Evolutionary conservation across 2,797 vertebrate genomes (phyloP).

Genomic region (Phoeniculus purpureus): DNA sequence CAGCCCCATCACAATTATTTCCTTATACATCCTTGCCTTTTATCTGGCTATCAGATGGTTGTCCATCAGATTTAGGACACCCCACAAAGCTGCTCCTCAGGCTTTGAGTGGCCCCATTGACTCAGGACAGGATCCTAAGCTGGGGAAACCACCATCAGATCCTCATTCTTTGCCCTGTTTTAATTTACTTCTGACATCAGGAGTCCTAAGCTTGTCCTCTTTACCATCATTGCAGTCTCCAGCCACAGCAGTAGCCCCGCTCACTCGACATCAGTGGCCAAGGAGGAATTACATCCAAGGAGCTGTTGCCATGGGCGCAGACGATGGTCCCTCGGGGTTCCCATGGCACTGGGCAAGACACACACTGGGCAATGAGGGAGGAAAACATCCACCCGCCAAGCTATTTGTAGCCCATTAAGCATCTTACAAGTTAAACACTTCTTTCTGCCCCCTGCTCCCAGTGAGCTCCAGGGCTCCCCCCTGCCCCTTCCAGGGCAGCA

Average conservation of each 20-base stretch:
- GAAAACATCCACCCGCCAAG: conserved; percentile 16
- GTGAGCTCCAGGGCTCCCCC: background rate
- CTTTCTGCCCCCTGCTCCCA: conserved; percentile 37
- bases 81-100: conserved; percentile 52
- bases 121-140: conserved; percentile 18
- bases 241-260: background rate
- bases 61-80: conserved; percentile 58
- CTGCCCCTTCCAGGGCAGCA: background rate
- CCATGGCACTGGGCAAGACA: conserved; percentile 53
- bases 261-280: background rate
- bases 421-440: conserved; percentile 54
- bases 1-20: conserved; percentile 11
- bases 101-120: conserved; percentile 49
- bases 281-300: conserved; percentile 22
- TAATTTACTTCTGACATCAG: conserved; percentile 65
- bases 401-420: conserved; percentile 58
- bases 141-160: conserved; percentile 17
- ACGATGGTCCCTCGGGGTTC: conserved; percentile 53
- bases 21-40: conserved; percentile 57
- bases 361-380: background rate
- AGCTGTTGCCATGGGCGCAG: conserved; percentile 69
- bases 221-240: conserved; percentile 27
- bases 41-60: conserved; percentile 33
- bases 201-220: conserved; percentile 10
- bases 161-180: conserved; percentile 62